Evolutionary conservation across 2,888 invertebrate species (phyloP), one percentile per base, ranked within the genome.

Genomic region (Augiades crinisus): DNA sequence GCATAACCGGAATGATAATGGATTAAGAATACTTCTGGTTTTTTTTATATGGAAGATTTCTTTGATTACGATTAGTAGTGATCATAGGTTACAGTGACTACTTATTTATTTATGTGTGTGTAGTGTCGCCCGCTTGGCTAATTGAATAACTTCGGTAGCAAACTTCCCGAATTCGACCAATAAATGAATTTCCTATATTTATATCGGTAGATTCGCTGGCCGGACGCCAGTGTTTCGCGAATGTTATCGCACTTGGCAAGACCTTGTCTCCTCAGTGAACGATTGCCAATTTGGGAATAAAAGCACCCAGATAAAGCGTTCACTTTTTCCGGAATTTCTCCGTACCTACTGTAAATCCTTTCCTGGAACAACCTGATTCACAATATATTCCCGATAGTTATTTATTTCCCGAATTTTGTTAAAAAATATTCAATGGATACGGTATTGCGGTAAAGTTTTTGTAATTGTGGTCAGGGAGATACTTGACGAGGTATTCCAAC

Each of bases 251-350:
- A 17, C 49, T 50, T 50, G 49, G 49, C 49, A 50, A 50, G 49
- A 41, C 30, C 41, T n/a, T 50, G 34, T 27, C 27, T 43, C 17
- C 17, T 33, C 17, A 34, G 41, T 43, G 49, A 50, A 41, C 43
- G 43, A 50, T 50, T 50, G 49, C 49, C 49, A 50, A 50, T 50
- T 50, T 50, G 41, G 49, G 49, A 50, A 43, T 50, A 50, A 50
- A 50, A 34, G 49, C 49, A 43, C 17, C 31, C 24, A 43, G 49
- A 50, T 50, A 50, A 50, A 50, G 34, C 24, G 41, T 33, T 41
- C 49, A 43, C 41, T 50, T 50, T 50, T 50, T 43, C 49, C 12
- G 41, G 43, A 41, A 43, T 40, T 22, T 14, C 10, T 17, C 40
- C 5, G 40, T 40, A 41, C 24, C 8, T 7, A 22, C 14, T 40